Conservation (phyloP, 2,888 invertebrate species). For the Lampropteryx suffumata region DNA sequence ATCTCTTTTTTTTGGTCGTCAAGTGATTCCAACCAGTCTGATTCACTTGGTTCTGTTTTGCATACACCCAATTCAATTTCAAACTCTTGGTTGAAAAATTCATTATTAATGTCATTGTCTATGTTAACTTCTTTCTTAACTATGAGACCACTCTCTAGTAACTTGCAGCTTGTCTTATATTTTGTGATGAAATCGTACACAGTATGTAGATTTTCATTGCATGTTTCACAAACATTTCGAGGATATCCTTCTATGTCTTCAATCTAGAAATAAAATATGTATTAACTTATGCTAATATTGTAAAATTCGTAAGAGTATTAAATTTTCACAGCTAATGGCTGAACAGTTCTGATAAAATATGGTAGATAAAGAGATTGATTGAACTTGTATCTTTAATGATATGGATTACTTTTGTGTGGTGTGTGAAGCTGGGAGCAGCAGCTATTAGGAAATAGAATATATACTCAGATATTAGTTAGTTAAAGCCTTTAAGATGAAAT, state of each 20-base stretch:
- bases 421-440: too few relatives aligned
- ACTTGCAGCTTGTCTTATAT: constrained; percentile 55
- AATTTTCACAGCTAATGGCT: too few relatives aligned
- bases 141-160: constrained; percentile 51
- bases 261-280: constrained; percentile 58
- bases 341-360: too few relatives aligned
- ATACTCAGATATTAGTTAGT: too few relatives aligned
- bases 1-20: constrained; percentile 36
- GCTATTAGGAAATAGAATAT: too few relatives aligned
- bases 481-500: too few relatives aligned
- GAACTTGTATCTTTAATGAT: too few relatives aligned
- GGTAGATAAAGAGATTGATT: too few relatives aligned
- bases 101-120: constrained; percentile 30
- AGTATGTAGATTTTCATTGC: constrained; percentile 54
- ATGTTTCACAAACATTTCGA: constrained; percentile 58
- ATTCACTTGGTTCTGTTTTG: constrained; percentile 47
- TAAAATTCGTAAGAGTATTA: background rate
- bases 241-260: constrained; percentile 68
- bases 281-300: background rate
- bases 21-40: constrained; percentile 30
- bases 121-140: constrained; percentile 53
- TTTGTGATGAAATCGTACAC: constrained; percentile 58
- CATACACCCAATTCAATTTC: constrained; percentile 41
- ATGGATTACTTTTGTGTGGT: too few relatives aligned
- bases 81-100: constrained; percentile 28